Percentiles rank a stretch among this genome's conserved stretches.
Conservation (phyloP, 2,113 vertebrate species). For the Climacteris rufus region DNA sequence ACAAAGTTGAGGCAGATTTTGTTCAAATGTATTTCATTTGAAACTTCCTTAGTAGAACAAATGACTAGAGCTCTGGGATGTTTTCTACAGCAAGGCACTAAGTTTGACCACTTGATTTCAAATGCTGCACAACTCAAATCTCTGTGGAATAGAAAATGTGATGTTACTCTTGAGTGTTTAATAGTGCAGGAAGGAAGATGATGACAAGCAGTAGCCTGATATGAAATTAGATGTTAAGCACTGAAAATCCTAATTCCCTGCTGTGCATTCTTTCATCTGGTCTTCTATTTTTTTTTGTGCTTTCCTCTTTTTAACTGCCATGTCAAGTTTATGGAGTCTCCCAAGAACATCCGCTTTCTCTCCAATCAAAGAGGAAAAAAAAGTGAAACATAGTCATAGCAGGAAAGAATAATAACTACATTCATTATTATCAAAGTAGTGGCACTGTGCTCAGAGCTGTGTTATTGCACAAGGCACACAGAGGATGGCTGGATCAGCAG, state of each 20-base stretch:
- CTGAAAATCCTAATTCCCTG: neutral
- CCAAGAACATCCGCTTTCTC: neutral
- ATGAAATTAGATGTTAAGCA: neutral
- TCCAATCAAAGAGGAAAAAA: neutral
- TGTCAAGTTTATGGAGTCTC: neutral
- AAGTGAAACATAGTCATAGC: neutral
- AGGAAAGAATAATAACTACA: neutral
- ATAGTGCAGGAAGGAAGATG: neutral
- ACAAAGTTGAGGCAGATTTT: neutral
- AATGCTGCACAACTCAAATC: neutral
- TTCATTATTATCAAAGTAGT: neutral
- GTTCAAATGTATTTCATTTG: neutral
- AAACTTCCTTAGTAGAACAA: neutral
- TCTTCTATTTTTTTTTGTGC: neutral
- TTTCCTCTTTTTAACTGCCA: neutral
- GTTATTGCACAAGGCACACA: accelerated
- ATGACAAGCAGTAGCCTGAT: neutral
- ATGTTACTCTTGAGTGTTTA: neutral
- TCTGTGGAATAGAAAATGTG: neutral
- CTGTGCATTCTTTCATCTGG: neutral
- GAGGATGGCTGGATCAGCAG: neutral
- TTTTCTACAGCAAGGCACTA: neutral
- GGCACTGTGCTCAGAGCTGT: neutral
- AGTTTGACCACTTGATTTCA: neutral
- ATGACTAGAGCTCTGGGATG: neutral